A percentile compares a stretch with the other conserved stretches of the same genome.
phyloP scores from a whole-genome alignment of 2,797 vertebrate genomes.

The Atherinosoma microstoma region DNA sequence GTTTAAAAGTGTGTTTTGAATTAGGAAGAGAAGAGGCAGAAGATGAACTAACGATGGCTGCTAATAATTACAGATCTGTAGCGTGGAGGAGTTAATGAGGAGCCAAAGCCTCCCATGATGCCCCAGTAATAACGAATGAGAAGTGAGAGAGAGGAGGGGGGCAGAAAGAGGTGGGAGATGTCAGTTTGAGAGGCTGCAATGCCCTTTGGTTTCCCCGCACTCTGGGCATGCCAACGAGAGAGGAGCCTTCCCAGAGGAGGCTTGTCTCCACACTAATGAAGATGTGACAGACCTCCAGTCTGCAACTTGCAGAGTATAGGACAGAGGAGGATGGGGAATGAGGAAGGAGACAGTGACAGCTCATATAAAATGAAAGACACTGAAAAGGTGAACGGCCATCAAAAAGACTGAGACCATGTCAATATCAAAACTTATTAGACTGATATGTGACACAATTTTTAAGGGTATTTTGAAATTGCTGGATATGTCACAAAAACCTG shows the following conservation, averaged over 20 bases:
- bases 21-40: constrained; percentile 72
- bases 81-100: constrained; percentile 82
- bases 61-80: constrained; percentile 84
- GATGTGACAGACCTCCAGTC: constrained; percentile 78
- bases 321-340: constrained; percentile 43
- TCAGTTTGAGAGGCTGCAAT: constrained; percentile 79
- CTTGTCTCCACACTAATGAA: constrained; percentile 82
- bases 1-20: constrained; percentile 77
- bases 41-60: constrained; percentile 79
- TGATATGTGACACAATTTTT: constrained; percentile 24
- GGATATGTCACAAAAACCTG: constrained; percentile 13
- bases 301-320: constrained; percentile 62
- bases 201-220: constrained; percentile 81
- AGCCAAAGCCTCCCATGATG: constrained; percentile 81
- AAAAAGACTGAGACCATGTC: constrained; percentile 50
- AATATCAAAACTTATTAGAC: constrained; percentile 38
- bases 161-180: constrained; percentile 64
- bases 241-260: constrained; percentile 76
- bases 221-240: constrained; percentile 79
- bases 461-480: constrained; percentile 16
- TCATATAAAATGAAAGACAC: constrained; percentile 61
- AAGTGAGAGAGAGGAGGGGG: constrained; percentile 51
- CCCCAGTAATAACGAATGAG: constrained; percentile 80
- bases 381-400: constrained; percentile 68
- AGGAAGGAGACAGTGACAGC: constrained; percentile 55